Evolutionary conservation across 1,140 invertebrate species (phyloP), one percentile per base, ranked within the genome.

Genomic region (Teleogryllus occipitalis): DNA sequence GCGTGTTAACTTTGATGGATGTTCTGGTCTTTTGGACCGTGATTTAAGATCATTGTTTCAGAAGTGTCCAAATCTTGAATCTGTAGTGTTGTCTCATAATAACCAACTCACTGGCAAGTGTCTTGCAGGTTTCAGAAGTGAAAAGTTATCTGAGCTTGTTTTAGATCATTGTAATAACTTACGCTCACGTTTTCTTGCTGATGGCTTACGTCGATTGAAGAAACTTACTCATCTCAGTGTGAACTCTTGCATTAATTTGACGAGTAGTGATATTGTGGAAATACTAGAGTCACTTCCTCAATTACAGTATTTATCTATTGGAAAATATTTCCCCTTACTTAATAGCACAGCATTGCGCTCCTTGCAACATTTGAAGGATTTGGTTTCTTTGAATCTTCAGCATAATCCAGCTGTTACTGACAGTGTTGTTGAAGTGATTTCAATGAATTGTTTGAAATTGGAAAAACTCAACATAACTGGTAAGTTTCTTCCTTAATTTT

Each of bases 401-500:
- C 74, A 73, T 47, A 79, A 79, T 48, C 78, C 74, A n/a, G 74
- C 74, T 22, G 73, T 79, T 48, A 49, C 65, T 47, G 78, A 79
- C 73, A 73, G 47, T 12, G 46, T 79, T 15, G 47, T 79, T 65
- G 78, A 75, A 10, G 48, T 21, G 7, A 79, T 79, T 12, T n/a
- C 73, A 12, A 75, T 27, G 47, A 75, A 47, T 47, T 79, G 78
- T n/a, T 21, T 21, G 21, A 79, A 27, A 18, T 73, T 79, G 27
- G 73, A 75, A 22, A 47, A 79, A 15, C 78, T 79, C 47, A 79
- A 79, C 73, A 79, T 79, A 18, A 75, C 78, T 21, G 78, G 78
- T 79, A 14, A 5, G 78, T 75, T 46, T 7, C 65, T n/a, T 65
- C 27, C 21, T 78, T 1, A 48, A 75, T 48, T 39, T 39, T 2